Evolutionary conservation across 2,113 vertebrate genomes (phyloP).

Genomic region (Osmerus mordax): DNA sequence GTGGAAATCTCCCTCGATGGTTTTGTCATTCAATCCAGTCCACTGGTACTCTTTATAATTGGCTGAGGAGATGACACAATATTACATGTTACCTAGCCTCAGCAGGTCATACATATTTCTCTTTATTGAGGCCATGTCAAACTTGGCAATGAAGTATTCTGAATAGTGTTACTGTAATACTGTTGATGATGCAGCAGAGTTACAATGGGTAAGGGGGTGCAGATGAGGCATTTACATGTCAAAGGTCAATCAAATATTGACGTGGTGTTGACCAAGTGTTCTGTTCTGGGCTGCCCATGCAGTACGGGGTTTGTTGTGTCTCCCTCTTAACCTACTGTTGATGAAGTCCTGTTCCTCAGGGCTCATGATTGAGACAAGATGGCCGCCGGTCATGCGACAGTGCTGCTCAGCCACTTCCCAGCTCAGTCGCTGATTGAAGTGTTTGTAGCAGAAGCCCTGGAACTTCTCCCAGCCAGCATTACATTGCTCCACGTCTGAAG

Average conservation of each 20-base stretch:
- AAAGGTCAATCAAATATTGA: too few species aligned
- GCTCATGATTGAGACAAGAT: slow-evolving; percentile 86
- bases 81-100: not conserved
- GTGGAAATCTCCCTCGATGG: slow-evolving; percentile 89
- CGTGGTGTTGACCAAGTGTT: too few species aligned
- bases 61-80: slow-evolving; percentile 56
- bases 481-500: slow-evolving; percentile 79
- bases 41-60: slow-evolving; percentile 92
- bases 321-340: slow-evolving; percentile 71
- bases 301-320: too few species aligned
- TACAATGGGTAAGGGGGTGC: too few species aligned
- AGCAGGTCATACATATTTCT: not conserved
- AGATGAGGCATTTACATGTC: too few species aligned
- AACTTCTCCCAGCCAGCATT: slow-evolving; percentile 86
- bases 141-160: too few species aligned
- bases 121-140: too few species aligned
- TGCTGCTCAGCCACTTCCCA: slow-evolving; percentile 91
- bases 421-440: slow-evolving; percentile 81
- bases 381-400: slow-evolving; percentile 81
- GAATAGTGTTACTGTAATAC: too few species aligned
- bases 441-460: slow-evolving; percentile 89
- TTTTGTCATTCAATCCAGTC: slow-evolving; percentile 91
- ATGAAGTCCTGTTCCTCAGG: slow-evolving; percentile 90
- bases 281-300: too few species aligned
- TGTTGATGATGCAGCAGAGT: too few species aligned